Evolutionary conservation across 2,113 vertebrate genomes (phyloP).

Genomic region (Engystomops pustulosus): DNA sequence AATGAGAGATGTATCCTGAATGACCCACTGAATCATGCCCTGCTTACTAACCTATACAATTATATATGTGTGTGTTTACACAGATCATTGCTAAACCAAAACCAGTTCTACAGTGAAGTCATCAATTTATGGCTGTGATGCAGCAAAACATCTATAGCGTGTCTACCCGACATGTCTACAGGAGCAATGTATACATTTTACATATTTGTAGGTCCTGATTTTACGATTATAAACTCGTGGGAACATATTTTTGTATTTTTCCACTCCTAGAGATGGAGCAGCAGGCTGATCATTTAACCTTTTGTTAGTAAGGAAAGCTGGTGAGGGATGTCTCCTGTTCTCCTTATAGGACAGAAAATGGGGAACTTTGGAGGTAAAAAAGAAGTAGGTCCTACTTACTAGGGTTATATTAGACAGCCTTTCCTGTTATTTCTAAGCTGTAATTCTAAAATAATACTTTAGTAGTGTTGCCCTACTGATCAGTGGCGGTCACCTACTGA

Average conservation of each 20-base stretch:
- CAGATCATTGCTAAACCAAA: neutral
- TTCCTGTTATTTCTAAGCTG: too few species aligned
- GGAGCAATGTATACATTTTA: neutral
- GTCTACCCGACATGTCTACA: neutral
- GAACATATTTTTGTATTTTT: neutral
- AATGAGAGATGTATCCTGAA: neutral
- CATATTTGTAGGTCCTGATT: neutral
- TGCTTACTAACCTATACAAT: neutral
- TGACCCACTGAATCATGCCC: neutral
- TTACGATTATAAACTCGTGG: neutral
- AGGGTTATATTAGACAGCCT: too few species aligned
- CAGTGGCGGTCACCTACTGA: too few species aligned
- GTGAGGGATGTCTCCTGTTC: too few species aligned
- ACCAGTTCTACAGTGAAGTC: conserved; percentile 5
- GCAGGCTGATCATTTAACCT: neutral
- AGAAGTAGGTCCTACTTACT: too few species aligned
- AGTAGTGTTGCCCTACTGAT: too few species aligned
- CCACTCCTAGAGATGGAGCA: neutral
- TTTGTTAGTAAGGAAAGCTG: too few species aligned
- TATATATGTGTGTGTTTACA: neutral
- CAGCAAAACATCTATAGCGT: neutral
- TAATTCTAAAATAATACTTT: too few species aligned
- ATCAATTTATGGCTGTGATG: neutral
- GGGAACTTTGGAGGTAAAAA: too few species aligned
- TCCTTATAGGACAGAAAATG: too few species aligned